These are phyloP conservation scores for Paracanthobrama guichenoti DNA, from an alignment of 2,113 vertebrate species.

Conservation along the genomic window DNA sequence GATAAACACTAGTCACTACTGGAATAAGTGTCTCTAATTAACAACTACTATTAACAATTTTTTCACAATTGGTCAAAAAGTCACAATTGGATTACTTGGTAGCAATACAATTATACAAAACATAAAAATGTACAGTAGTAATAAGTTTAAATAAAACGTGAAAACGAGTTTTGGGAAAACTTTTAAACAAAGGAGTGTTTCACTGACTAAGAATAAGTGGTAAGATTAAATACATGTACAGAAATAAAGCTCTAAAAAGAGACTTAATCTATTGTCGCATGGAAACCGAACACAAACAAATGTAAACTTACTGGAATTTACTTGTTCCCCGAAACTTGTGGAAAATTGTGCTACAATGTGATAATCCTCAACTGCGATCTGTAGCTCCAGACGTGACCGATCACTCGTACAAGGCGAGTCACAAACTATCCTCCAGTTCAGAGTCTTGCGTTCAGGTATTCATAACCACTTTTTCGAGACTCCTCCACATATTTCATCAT, in stretches of 20 bases:
- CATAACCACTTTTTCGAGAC: constrained; percentile 23
- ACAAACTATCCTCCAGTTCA: constrained; percentile 21
- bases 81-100: neutral
- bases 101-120: neutral
- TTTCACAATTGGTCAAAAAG: too few relatives aligned
- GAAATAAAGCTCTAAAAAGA: neutral
- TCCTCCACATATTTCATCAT: constrained; percentile 42
- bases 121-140: neutral
- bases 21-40: neutral
- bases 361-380: neutral
- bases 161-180: neutral
- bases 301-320: constrained; percentile 33
- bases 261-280: neutral
- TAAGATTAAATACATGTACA: neutral
- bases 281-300: neutral
- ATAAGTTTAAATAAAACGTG: neutral
- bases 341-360: neutral
- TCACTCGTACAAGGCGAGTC: constrained; percentile 20
- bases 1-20: neutral
- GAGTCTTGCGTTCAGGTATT: constrained; percentile 34
- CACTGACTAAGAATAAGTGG: neutral
- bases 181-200: constrained; percentile 17
- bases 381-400: constrained; percentile 27
- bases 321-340: neutral
- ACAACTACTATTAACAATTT: neutral